Evolutionary conservation across 2,797 vertebrate species (phyloP).

Genomic region (Choloepus didactylus): DNA sequence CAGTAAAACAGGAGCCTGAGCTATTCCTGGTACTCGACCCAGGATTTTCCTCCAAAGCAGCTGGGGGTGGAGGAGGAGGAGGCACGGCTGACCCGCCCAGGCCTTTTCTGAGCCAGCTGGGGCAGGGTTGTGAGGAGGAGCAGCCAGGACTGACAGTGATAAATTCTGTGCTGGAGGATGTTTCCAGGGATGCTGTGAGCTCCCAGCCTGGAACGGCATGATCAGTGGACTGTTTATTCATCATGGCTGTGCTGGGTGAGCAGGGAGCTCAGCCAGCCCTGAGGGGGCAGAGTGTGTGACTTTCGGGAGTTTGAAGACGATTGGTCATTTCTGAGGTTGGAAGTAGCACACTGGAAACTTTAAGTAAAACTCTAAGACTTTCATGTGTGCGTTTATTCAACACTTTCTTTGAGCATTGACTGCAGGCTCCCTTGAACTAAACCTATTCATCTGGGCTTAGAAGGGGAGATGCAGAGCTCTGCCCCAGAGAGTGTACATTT

Average conservation of each 20-base stretch:
- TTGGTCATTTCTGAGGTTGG: not conserved
- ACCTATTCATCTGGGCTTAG: not conserved
- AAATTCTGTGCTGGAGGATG: not conserved
- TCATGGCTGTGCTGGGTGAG: too few relatives aligned
- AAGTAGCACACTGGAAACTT: not conserved
- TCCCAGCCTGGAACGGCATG: not conserved
- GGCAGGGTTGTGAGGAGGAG: not conserved
- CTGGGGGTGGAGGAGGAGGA: not conserved
- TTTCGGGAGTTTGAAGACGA: not conserved
- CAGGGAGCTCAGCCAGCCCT: not conserved
- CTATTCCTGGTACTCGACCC: not conserved
- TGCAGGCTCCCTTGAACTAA: not conserved
- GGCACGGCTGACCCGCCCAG: not conserved
- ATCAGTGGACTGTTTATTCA: not conserved
- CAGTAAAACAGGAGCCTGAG: not conserved
- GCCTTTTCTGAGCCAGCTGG: not conserved
- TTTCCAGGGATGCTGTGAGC: not conserved
- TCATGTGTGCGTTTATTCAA: not conserved
- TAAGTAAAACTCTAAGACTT: not conserved
- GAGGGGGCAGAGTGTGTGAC: not conserved
- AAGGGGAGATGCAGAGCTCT: not conserved
- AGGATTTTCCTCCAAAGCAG: not conserved
- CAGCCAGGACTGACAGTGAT: not conserved
- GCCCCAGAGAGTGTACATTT: rapidly evolving
- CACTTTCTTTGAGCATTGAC: not conserved